Evolutionary conservation across 1,140 invertebrate species (phyloP).

Genomic region (Parasteatoda tepidariorum): DNA sequence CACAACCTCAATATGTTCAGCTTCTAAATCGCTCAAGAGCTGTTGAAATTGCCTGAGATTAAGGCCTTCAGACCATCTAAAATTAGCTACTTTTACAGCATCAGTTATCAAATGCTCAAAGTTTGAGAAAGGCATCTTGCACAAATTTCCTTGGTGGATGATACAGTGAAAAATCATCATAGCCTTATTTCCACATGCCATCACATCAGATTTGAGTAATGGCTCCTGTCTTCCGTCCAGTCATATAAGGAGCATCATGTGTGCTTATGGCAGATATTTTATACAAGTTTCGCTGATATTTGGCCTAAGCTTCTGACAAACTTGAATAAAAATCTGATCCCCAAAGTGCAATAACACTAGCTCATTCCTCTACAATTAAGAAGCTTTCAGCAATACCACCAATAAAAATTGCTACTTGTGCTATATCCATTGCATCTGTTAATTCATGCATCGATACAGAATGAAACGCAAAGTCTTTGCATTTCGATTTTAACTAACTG

Average conservation of each 20-base stretch:
- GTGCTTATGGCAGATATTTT: not conserved
- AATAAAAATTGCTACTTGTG: not conserved
- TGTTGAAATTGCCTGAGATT: not conserved
- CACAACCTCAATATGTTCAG: not conserved
- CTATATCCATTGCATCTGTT: not conserved
- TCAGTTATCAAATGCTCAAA: not conserved
- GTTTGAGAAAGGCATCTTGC: not conserved
- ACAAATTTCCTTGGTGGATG: slow-evolving; percentile 11
- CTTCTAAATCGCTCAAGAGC: not conserved
- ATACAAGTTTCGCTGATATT: not conserved
- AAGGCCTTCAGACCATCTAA: not conserved
- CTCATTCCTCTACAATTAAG: not conserved
- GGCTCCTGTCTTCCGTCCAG: not conserved
- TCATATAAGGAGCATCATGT: not conserved
- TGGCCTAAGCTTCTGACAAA: not conserved
- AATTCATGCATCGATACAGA: not conserved
- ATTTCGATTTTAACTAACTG: not conserved
- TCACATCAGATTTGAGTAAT: not conserved
- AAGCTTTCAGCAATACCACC: not conserved
- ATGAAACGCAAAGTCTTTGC: not conserved
- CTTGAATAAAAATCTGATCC: not conserved
- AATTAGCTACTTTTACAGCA: not conserved
- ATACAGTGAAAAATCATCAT: not conserved
- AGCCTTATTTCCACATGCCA: not conserved
- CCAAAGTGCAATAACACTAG: not conserved